Conservation (phyloP, 2,113 vertebrate genomes). For the Apeltes quadracus region DNA sequence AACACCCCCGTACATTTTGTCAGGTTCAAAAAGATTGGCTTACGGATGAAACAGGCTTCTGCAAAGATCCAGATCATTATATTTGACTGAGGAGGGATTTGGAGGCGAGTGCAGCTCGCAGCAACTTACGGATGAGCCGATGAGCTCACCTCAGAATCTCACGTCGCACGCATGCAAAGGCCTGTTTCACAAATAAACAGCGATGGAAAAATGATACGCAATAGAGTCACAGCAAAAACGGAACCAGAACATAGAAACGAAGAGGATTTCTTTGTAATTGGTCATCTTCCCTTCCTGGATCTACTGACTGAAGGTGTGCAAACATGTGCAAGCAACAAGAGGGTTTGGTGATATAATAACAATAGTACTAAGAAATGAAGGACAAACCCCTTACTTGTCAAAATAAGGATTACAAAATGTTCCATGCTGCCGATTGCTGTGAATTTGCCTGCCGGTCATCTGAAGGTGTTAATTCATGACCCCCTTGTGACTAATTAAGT, state of each 20-base stretch:
- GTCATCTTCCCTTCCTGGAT: background rate
- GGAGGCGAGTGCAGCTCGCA: background rate
- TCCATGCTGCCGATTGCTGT: background rate
- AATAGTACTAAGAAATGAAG: background rate
- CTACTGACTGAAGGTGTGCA: background rate
- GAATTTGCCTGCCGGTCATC: background rate
- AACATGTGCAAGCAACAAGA: background rate
- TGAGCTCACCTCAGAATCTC: background rate
- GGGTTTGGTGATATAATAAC: too few species aligned
- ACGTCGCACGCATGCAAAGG: background rate
- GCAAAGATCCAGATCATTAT: background rate
- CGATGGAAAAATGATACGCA: background rate
- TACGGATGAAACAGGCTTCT: background rate
- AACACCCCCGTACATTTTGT: background rate
- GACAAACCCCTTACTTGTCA: background rate
- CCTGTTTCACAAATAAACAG: slow-evolving; percentile 12
- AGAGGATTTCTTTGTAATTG: background rate
- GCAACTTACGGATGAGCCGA: background rate
- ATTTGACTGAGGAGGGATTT: background rate
- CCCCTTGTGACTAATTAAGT: slow-evolving; percentile 32
- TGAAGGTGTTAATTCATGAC: slow-evolving; percentile 12
- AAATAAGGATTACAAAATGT: background rate
- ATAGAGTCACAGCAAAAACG: background rate
- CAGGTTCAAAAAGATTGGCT: background rate
- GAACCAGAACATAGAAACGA: background rate